Evolutionary conservation across 2,888 invertebrate genomes (phyloP).

Genomic region (Conus canariensis): DNA sequence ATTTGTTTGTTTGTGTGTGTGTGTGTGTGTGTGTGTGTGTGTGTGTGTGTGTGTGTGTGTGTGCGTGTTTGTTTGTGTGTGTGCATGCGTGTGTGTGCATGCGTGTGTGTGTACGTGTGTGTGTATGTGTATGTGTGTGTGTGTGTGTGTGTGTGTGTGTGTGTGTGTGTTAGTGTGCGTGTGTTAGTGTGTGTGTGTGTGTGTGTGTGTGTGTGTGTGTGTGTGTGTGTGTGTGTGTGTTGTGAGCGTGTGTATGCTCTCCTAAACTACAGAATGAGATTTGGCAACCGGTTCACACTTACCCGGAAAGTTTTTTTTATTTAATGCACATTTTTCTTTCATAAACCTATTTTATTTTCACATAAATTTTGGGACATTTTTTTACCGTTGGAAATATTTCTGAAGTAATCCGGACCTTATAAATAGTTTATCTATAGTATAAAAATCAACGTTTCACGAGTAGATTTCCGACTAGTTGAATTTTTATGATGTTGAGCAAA

Average conservation of each 20-base stretch:
- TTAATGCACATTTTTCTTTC: no score
- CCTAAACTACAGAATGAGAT: no score
- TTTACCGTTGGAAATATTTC: no score
- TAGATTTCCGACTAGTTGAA: no score
- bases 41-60: background rate
- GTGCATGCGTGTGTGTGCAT: background rate
- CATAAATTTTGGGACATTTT: no score
- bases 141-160: conserved; percentile 23
- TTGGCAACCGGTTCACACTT: no score
- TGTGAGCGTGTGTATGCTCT: background rate
- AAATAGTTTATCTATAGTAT: no score
- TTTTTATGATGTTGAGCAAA: no score
- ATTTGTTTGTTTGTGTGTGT: background rate
- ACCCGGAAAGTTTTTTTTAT: no score
- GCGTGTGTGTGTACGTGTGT: background rate
- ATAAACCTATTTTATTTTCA: no score
- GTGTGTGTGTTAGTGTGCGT: background rate
- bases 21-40: background rate
- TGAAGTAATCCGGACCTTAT: no score
- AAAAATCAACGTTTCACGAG: no score
- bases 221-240: background rate
- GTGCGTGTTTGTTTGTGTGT: background rate
- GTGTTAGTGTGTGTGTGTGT: background rate
- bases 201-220: background rate
- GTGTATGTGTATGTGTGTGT: conserved; percentile 3